Evolutionary conservation across 2,113 vertebrate species (phyloP).

Genomic region (Callospermophilus lateralis): DNA sequence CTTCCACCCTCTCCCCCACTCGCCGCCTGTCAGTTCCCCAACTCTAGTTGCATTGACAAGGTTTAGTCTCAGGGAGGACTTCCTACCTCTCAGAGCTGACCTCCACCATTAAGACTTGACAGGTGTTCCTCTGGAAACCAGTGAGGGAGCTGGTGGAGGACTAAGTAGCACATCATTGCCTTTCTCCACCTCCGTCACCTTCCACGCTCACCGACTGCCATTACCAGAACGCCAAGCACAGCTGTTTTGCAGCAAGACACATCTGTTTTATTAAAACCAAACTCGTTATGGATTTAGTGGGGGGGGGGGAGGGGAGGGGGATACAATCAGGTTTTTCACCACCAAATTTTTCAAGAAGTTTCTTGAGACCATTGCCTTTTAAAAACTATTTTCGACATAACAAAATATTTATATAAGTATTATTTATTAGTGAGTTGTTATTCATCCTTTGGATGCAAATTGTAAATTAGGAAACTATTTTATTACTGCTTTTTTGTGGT

Average conservation of each 20-base stretch:
- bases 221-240: slow-evolving; percentile 78
- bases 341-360: slow-evolving; percentile 84
- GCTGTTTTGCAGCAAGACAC: slow-evolving; percentile 81
- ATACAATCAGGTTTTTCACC: slow-evolving; percentile 78
- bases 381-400: slow-evolving; percentile 85
- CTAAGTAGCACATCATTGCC: slow-evolving; percentile 61
- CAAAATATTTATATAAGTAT: slow-evolving; percentile 92
- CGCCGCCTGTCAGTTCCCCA: slow-evolving; percentile 52
- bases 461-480: slow-evolving; percentile 92
- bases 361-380: slow-evolving; percentile 88
- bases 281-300: slow-evolving; percentile 57
- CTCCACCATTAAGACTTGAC: neutral
- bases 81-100: slow-evolving; percentile 46
- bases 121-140: neutral
- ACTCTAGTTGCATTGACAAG: slow-evolving; percentile 63
- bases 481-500: slow-evolving; percentile 93
- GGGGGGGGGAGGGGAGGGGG: neutral
- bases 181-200: slow-evolving; percentile 74
- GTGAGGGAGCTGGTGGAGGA: slow-evolving; percentile 63
- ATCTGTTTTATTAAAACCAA: slow-evolving; percentile 73
- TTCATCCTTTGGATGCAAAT: slow-evolving; percentile 91
- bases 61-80: slow-evolving; percentile 43
- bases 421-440: slow-evolving; percentile 93
- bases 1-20: slow-evolving; percentile 69
- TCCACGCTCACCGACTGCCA: slow-evolving; percentile 83